phyloP scores from a whole-genome alignment of 2,888 invertebrate species.

The Mechanitis messenoides region DNA sequence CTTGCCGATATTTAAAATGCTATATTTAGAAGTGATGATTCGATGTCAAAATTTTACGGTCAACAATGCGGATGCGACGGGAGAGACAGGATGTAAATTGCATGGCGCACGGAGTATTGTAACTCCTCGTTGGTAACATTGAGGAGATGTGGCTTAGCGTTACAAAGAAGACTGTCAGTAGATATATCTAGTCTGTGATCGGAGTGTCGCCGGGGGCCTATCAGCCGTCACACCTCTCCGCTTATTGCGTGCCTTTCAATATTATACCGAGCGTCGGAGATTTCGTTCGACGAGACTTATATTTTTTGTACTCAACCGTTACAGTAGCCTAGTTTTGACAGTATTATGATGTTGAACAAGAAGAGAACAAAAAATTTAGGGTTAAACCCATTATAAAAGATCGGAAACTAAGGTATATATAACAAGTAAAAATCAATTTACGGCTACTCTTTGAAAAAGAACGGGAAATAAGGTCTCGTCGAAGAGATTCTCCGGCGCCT shows the following conservation, averaged over 20 bases:
- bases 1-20: not conserved
- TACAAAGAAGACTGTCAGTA: slow-evolving; percentile 70
- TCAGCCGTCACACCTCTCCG: slow-evolving; percentile 71
- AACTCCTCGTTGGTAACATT: slow-evolving; percentile 45
- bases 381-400: too few species aligned
- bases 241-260: slow-evolving; percentile 75
- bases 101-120: slow-evolving; percentile 33
- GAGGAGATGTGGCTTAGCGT: slow-evolving; percentile 60
- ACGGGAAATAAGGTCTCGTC: slow-evolving; percentile 41
- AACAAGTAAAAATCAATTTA: slow-evolving; percentile 28
- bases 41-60: not conserved
- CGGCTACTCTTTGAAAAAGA: not conserved
- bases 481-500: slow-evolving; percentile 56
- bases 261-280: slow-evolving; percentile 60
- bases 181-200: slow-evolving; percentile 75
- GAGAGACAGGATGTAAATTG: not conserved
- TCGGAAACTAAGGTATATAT: not conserved
- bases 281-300: slow-evolving; percentile 46
- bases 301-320: slow-evolving; percentile 13
- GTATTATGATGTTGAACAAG: slow-evolving; percentile 7
- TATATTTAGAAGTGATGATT: not conserved
- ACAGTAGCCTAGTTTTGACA: slow-evolving; percentile 5
- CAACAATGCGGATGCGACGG: slow-evolving; percentile 5
- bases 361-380: not conserved
- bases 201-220: slow-evolving; percentile 74